Base-by-base conservation (phyloP, 2,113 vertebrate species). In the Notarius lentiginosus region DNA sequence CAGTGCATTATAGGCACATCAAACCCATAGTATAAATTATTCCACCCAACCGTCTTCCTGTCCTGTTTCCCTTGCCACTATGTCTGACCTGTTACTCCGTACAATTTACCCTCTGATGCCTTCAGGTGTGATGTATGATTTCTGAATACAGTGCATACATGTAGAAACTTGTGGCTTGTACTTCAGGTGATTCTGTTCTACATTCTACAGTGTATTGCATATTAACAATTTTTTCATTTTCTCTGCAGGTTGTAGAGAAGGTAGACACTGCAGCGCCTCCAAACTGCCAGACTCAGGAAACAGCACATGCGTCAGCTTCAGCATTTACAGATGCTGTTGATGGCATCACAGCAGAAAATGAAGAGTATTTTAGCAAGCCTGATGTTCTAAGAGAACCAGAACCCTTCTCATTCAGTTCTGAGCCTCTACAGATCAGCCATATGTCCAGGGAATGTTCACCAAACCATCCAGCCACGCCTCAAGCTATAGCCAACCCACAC, bases 291-390 rank as follows among this genome's bases (percentile, higher is more conserved):
- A 11, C 76, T 73, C 80, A 61, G 56, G 24, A 60, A 77, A 58
- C 47, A 86, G 15, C 49, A 30, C 87, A 58, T 18, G 66, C 27
- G 15, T 61, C 86, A 82, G 55, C 81, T 63, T 56, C 90, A 34
- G 0, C 84, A 49, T 0, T 75, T 72, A 61, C 77, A 51, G 73
- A 66, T n/a, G 18, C 27, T 0, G 61, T 58, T 12, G 72, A 11
- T 18, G 30, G 22, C 5, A 24, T 11, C 18, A 89, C 87, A 10
- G 79, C 12, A 72, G 17, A 53, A 2, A 3, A 17, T 1, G n/a
- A 65, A 1, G 56, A 90, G 56, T 91, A 49, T 85, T 88, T 93
- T 53, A 94, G 93, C 88, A 94, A 94, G 34, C 94, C 95, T 4
- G 84, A 79, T 0, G 30, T 34, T 1, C 93, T 95, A 79, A 1